Conservation (phyloP, 2,113 vertebrate species). For the Donacobius atricapilla region DNA sequence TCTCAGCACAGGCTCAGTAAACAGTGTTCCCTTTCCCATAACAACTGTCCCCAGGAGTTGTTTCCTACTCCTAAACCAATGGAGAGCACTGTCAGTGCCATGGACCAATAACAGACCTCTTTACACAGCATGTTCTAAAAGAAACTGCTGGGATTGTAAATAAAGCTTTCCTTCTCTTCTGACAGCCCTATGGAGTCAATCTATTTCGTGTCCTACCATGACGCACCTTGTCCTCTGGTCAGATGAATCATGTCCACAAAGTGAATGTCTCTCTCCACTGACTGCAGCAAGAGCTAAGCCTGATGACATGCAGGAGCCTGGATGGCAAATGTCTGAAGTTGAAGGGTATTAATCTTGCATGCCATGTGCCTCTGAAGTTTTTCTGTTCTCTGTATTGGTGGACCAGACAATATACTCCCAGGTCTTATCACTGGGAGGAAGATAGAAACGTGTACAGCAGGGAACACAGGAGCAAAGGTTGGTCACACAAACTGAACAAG, state of each 20-base stretch:
- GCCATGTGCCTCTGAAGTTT: not conserved
- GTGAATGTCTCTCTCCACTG: not conserved
- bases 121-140: too few species aligned
- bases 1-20: too few species aligned
- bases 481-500: not conserved
- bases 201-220: too few species aligned
- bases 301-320: not conserved
- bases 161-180: too few species aligned
- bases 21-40: too few species aligned
- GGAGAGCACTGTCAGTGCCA: too few species aligned
- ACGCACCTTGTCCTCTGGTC: not conserved
- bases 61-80: too few species aligned
- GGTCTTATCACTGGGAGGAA: not conserved
- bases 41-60: too few species aligned
- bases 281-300: not conserved
- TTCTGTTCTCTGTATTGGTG: not conserved
- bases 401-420: not conserved
- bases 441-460: accelerated
- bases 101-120: too few species aligned
- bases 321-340: not conserved
- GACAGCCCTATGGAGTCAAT: too few species aligned
- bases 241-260: not conserved
- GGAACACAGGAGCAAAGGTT: not conserved
- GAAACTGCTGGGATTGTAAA: too few species aligned
- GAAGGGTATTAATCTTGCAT: not conserved